Percentiles rank a stretch among this genome's conserved stretches.
Evolutionary conservation across 2,888 invertebrate species (phyloP).

Genomic region (Hydroisotoma schaefferi): DNA sequence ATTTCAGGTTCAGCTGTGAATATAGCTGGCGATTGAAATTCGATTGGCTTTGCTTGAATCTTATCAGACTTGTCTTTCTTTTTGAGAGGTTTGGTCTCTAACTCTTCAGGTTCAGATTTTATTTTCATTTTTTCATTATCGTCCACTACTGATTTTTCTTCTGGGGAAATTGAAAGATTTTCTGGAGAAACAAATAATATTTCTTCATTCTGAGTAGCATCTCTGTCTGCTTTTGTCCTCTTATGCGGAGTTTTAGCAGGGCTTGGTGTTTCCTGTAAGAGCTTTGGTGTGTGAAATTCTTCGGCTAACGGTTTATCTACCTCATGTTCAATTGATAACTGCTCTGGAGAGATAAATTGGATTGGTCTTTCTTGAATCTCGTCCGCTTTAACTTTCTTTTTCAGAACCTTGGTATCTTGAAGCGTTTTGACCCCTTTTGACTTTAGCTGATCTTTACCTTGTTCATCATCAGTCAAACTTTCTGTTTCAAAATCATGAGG

Average conservation of each 20-base stretch:
- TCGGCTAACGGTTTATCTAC: background rate
- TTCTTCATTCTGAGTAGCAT: background rate
- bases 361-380: background rate
- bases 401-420: background rate
- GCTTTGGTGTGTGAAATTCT: background rate
- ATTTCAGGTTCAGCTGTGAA: conserved; percentile 63
- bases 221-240: background rate
- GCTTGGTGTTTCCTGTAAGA: background rate
- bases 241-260: background rate
- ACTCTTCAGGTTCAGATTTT: too few species aligned
- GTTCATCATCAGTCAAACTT: too few species aligned
- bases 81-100: background rate
- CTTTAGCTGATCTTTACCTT: background rate
- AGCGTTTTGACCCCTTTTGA: conserved; percentile 54
- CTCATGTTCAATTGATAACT: background rate
- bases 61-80: background rate
- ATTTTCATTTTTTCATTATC: too few species aligned
- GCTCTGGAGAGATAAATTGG: background rate
- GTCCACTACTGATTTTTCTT: background rate
- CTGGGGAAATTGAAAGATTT: too few species aligned
- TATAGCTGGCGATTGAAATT: conserved; percentile 50
- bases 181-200: conserved; percentile 5
- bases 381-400: conserved; percentile 8
- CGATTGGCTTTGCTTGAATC: background rate
- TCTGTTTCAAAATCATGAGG: too few species aligned